Evolutionary conservation across 2,113 vertebrate species (phyloP).

Genomic region (Ctenomys sociabilis): DNA sequence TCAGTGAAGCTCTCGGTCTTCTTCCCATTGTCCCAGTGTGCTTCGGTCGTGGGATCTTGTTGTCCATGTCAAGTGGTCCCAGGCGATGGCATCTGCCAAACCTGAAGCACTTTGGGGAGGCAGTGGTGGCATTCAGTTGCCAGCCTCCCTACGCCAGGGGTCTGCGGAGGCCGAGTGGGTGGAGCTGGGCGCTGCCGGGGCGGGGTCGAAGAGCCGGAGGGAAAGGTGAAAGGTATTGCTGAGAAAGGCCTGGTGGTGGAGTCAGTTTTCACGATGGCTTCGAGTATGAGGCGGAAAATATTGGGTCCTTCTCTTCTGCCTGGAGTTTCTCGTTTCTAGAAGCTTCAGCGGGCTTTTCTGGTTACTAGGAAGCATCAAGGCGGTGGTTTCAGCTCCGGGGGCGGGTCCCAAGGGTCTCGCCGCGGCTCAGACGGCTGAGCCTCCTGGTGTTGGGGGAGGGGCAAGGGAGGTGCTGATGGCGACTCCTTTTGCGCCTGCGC

Average conservation of each 20-base stretch:
- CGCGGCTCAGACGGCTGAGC: conserved; percentile 64
- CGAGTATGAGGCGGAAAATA: conserved; percentile 63
- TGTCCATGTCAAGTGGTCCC: conserved; percentile 28
- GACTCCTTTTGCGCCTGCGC: conserved; percentile 76
- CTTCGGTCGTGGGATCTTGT: conserved; percentile 20
- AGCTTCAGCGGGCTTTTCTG: conserved; percentile 62
- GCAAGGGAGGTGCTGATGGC: conserved; percentile 61
- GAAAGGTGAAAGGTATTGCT: conserved; percentile 6
- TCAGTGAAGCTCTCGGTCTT: conserved; percentile 36
- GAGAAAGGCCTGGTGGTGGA: conserved; percentile 31
- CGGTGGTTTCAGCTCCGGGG: conserved; percentile 53
- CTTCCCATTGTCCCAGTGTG: conserved; percentile 12
- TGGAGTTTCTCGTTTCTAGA: conserved; percentile 66
- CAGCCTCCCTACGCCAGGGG: background rate
- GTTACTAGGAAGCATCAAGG: background rate
- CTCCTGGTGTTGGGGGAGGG: conserved; percentile 75
- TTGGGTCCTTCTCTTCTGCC: conserved; percentile 44
- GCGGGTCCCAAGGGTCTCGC: conserved; percentile 79
- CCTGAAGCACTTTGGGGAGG: background rate
- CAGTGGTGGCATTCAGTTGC: conserved; percentile 33
- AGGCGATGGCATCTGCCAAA: background rate
- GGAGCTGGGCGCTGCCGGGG: conserved; percentile 71
- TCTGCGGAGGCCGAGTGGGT: conserved; percentile 55
- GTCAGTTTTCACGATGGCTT: conserved; percentile 78
- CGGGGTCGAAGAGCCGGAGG: conserved; percentile 59